Conservation (phyloP, 2,113 vertebrate genomes). For the Ibidorhyncha struthersii region DNA sequence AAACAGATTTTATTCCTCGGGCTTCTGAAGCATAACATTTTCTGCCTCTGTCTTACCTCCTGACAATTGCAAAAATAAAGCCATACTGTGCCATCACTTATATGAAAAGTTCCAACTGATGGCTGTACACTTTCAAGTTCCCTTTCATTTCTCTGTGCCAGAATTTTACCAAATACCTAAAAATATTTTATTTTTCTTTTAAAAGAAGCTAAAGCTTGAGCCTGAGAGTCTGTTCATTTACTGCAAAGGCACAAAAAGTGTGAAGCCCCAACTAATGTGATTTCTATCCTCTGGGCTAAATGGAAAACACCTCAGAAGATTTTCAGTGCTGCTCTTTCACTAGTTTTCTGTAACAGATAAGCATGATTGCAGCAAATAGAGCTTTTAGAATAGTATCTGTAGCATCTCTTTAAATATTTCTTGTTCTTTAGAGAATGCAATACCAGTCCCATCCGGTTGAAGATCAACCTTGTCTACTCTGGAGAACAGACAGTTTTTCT, state of each 20-base stretch:
- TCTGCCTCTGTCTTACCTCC: background rate
- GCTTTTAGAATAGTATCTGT: background rate
- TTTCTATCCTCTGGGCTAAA: background rate
- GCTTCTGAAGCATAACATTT: background rate
- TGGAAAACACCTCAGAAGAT: background rate
- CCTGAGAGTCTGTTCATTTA: background rate
- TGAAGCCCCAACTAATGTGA: background rate
- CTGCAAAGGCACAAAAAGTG: background rate
- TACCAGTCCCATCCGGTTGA: constrained; percentile 20
- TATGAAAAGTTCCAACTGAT: background rate
- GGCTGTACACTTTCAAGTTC: background rate
- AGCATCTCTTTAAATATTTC: background rate
- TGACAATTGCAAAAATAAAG: background rate
- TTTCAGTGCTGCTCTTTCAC: background rate
- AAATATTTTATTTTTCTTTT: background rate
- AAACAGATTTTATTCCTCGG: background rate
- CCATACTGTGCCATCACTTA: background rate
- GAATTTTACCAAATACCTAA: background rate
- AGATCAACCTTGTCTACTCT: constrained; percentile 61
- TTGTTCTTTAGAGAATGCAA: background rate
- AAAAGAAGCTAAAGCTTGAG: background rate
- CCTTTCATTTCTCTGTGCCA: background rate
- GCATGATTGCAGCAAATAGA: background rate
- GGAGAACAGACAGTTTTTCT: constrained; percentile 48
- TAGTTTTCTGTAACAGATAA: background rate